These are phyloP conservation scores for Lomographa bimaculata DNA, from an alignment of 2,888 invertebrate genomes.

Conservation along the genomic window DNA sequence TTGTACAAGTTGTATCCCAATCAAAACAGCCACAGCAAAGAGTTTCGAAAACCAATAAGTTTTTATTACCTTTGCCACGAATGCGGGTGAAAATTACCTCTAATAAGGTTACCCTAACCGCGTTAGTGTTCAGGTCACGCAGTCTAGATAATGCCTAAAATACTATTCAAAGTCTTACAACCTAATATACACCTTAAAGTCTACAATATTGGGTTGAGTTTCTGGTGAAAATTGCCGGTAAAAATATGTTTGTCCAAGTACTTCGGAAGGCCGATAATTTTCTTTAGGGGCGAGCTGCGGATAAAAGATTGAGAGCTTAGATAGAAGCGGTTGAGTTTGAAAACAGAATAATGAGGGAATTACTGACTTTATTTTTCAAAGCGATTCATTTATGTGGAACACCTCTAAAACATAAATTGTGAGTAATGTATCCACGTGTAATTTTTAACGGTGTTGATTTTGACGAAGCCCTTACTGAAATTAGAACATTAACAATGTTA, in stretches of 20 bases:
- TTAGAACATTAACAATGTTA: too few species aligned
- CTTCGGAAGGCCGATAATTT: constrained; percentile 69
- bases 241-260: constrained; percentile 51
- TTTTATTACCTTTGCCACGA: constrained; percentile 27
- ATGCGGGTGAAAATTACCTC: constrained; percentile 56
- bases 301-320: constrained; percentile 43
- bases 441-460: too few species aligned
- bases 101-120: constrained; percentile 53
- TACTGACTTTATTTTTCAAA: too few species aligned
- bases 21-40: too few species aligned
- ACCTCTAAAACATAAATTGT: too few species aligned
- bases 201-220: constrained; percentile 19
- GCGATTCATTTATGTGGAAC: too few species aligned
- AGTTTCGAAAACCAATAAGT: constrained; percentile 24
- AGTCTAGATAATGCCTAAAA: constrained; percentile 60
- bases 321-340: background rate
- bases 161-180: constrained; percentile 31
- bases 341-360: background rate
- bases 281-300: constrained; percentile 64
- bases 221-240: constrained; percentile 26
- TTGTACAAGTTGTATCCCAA: too few species aligned
- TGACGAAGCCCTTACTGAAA: too few species aligned
- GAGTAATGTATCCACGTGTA: too few species aligned
- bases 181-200: constrained; percentile 34
- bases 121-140: constrained; percentile 65